These are phyloP conservation scores for Eurytoma californica DNA, from an alignment of 2,888 invertebrate species.

Conservation along the genomic window DNA sequence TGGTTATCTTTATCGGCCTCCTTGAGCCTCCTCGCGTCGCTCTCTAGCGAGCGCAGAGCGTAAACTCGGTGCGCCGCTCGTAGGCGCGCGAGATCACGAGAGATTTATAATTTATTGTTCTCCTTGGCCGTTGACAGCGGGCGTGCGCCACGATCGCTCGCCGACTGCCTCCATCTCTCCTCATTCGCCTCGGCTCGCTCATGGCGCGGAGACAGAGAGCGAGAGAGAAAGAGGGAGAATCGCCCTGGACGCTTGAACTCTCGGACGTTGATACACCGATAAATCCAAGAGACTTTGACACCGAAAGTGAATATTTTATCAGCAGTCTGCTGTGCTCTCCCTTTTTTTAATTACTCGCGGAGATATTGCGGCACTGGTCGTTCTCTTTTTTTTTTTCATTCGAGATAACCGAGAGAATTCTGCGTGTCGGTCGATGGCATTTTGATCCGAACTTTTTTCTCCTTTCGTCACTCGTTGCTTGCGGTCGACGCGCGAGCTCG, in stretches of 20 bases:
- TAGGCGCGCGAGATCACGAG: conserved; percentile 60
- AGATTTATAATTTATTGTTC: conserved; percentile 70
- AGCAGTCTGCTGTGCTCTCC: background rate
- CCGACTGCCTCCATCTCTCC: conserved; percentile 35
- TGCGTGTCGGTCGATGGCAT: background rate
- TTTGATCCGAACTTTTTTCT: conserved; percentile 5
- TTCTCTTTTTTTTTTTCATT: conserved; percentile 8
- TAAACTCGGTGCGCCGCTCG: conserved; percentile 11
- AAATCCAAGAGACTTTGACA: conserved; percentile 28
- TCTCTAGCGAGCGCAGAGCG: conserved; percentile 37
- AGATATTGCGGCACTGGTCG: too few relatives aligned
- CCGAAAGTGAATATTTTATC: conserved; percentile 43
- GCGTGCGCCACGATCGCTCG: conserved; percentile 63
- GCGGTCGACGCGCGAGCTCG: conserved; percentile 2
- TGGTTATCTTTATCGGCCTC: conserved; percentile 5
- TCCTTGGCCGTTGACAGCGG: conserved; percentile 67
- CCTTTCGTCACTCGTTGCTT: background rate
- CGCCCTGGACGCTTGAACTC: conserved; percentile 13
- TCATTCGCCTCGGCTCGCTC: background rate
- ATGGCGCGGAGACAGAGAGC: background rate
- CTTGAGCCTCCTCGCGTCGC: background rate
- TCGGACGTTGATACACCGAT: conserved; percentile 13
- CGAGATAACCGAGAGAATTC: conserved; percentile 10
- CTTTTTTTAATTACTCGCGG: too few relatives aligned
- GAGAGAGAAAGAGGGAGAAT: conserved; percentile 5